These are phyloP conservation scores for Limnodromus scolopaceus DNA, from an alignment of 2,797 vertebrate species.

Conservation along the genomic window DNA sequence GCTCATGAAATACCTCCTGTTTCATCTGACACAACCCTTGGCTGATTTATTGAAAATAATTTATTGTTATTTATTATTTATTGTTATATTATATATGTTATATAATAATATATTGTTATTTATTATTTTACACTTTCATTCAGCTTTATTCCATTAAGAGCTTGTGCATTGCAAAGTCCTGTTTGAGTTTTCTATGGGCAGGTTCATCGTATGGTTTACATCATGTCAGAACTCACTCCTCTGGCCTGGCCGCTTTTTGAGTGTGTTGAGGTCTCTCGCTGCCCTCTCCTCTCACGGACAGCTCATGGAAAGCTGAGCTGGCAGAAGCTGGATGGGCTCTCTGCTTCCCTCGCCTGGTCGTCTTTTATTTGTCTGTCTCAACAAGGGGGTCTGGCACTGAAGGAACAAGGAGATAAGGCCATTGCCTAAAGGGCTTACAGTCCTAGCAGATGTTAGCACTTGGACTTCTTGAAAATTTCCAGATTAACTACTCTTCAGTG, in stretches of 20 bases:
- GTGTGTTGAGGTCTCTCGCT: rapidly evolving
- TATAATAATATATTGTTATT: not conserved
- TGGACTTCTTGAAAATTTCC: not conserved
- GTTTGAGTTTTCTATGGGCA: not conserved
- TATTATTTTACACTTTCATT: not conserved
- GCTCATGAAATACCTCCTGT: not conserved
- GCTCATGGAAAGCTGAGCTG: not conserved
- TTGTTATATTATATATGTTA: too few relatives aligned
- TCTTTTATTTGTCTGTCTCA: not conserved
- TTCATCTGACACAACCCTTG: rapidly evolving
- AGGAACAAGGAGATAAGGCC: not conserved
- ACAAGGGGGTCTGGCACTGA: not conserved
- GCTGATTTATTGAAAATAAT: not conserved
- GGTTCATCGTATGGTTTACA: rapidly evolving
- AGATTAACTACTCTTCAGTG: not conserved
- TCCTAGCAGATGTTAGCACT: not conserved
- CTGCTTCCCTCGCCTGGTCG: rapidly evolving
- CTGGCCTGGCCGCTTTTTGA: rapidly evolving
- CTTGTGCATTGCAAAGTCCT: not conserved
- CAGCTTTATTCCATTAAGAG: not conserved
- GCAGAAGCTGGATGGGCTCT: not conserved
- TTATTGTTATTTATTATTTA: not conserved
- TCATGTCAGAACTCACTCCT: not conserved
- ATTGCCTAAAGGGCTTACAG: not conserved
- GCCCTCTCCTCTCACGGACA: not conserved